Base-by-base conservation (phyloP, 1,140 invertebrate species). In the Nymphalis io region DNA sequence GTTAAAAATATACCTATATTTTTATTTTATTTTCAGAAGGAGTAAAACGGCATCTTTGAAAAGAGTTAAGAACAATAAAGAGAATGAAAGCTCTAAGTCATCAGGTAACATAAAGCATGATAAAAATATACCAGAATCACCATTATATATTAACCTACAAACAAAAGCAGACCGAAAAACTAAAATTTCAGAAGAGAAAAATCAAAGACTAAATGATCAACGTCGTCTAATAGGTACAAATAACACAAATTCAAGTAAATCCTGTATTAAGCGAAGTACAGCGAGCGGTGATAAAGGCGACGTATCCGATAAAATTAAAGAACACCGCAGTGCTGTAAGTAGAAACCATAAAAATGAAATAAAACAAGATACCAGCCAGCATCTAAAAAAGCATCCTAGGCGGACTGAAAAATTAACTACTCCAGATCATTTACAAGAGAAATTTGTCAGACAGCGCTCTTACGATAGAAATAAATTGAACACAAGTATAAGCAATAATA, bases 321-420 rank as follows among this genome's bases (percentile, higher is more conserved):
- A 63, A 39, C 58, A 59, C 33, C 13, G n/a, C 42, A 38, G 21
- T 20, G 27, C 48, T n/a, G 55, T 46, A 23, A 44, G 38, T 51
- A 70, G 46, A 23, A 55, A 70, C 33, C 61, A 61, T 23, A 64
- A 38, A 40, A 39, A 40, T 44, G 57, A 61, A 33, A 60, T 18
- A 60, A 64, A 44, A 58, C 40, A 21, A 57, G 67, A 63, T 21
- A 65, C 2, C 20, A 64, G 39, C 16, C 48, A 62, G 18, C 46
- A 12, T 15, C 2, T 10, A 23, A 70, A 70, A 55, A 62, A 72
- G 18, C 18, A 40, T 51, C 70, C 67, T 18, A 66, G 59, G 40
- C 63, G 74, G 13, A 73, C 74, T 48, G 74, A 75, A 70, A 72
- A 73, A 73, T 58, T 75, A 60, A 60, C 21, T n/a, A 73, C 74